Evolutionary conservation across 2,888 invertebrate genomes (phyloP), one percentile per base, ranked within the genome.

Genomic region (Schizotus pectinicornis): DNA sequence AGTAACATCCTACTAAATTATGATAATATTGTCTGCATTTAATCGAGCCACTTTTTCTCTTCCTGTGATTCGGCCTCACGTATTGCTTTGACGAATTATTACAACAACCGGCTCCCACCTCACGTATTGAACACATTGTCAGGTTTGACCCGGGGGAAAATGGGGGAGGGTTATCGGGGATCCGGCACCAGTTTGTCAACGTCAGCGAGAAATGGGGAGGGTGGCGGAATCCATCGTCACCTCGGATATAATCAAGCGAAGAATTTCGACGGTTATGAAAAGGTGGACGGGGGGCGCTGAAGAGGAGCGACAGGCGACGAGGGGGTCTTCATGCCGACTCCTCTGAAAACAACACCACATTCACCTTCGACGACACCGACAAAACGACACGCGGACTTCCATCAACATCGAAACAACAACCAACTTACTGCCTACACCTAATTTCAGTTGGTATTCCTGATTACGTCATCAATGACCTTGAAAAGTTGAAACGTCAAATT

Each of bases 11-110:
- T 45, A 53, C 54, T 54, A 41, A 34, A 43, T 12, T 13, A 34
- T 45, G 36, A 45, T 56, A 36, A 67, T 67, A 66, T 67, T 67
- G 67, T 65, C 65, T 60, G 59, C 61, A 49, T 55, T 48, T 49
- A 56, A 56, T 43, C 33, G 42, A 45, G 55, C 32, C 36, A 31
- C 9, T 37, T 30, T 51, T 33, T 54, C 22, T 22, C 22, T 22
- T 22, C 5, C 22, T 22, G 5, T 22, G 22, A 22, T 22, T 22
- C 22, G 22, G 22, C 22, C 22, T 22, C 22, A 55, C 49, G 55
- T 67, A 64, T 65, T 64, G 65, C 65, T 65, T 63, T 60, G 34
- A 22, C 43, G 36, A 45, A 45, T 53, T 54, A 47, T 22, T n/a
- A 22, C 32, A 32, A 3, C 34, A 32, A 3, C 34, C 34, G 35